Base-by-base conservation (phyloP, 37 sponge, comb jelly and placozoan genomes). In the Geodia barretti region DNA sequence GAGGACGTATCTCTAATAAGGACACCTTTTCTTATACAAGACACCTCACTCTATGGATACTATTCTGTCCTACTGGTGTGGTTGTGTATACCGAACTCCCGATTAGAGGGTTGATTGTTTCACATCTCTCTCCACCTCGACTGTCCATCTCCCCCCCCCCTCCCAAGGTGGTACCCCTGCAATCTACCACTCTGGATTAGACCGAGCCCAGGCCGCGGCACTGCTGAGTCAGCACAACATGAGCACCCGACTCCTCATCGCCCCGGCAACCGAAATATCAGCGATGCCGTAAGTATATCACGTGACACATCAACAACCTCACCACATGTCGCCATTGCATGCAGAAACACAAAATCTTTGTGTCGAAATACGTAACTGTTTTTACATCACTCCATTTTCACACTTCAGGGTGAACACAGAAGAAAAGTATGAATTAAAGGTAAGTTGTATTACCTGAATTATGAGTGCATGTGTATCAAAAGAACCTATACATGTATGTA, bases 381-480 rank as follows among this genome's bases (percentile, higher is more conserved):
- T 3, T 42, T 73, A 25, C 14, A 42, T 25, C 47, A 42, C 41
- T 24, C 39, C 26, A 24, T n/a, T 1, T 11, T 58, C 37, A 21
- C 39, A 9, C 8, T 23, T 5, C 78, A 78, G 66, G 60, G 64
- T 78, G 62, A 36, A 62, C 11, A 4, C 32, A 0, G 47, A 4
- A 3, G 90, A 90, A 40, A 90, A 85, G 68, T 90, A 73, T 59
- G 82, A 84, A 64, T 72, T 87, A 67, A 92, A 87, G 72, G 40
- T 47, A 47, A n/a, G n/a, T n/a, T n/a, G n/a, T n/a, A n/a, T n/a
- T n/a, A n/a, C n/a, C n/a, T n/a, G n/a, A n/a, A n/a, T n/a, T n/a
- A n/a, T n/a, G n/a, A n/a, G n/a, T n/a, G n/a, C n/a, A n/a, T n/a
- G n/a, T n/a, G n/a, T n/a, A n/a, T n/a, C n/a, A n/a, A n/a, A n/a